A percentile compares a stretch with the other conserved stretches of the same genome.
These are phyloP conservation scores for Frankliniella fusca DNA, from an alignment of 2,888 invertebrate genomes.

Conservation along the genomic window DNA sequence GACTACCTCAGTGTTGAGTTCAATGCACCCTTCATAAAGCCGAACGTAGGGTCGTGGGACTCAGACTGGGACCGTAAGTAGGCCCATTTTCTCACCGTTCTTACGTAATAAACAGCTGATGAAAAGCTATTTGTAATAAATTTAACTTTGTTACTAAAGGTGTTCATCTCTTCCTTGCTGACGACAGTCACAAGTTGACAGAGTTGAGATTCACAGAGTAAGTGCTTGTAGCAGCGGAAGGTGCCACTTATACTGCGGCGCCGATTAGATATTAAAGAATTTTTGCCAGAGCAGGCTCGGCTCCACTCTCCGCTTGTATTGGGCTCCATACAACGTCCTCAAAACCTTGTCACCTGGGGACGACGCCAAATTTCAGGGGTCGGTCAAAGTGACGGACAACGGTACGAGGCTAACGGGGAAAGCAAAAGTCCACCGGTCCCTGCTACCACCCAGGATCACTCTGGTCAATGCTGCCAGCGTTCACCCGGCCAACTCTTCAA, in stretches of 20 bases:
- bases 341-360: neutral
- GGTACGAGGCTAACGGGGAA: neutral
- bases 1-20: neutral
- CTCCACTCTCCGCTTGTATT: neutral
- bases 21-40: neutral
- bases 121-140: too few species aligned
- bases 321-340: neutral
- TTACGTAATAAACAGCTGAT: too few species aligned
- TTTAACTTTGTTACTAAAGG: neutral
- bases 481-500: neutral
- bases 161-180: neutral
- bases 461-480: neutral
- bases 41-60: neutral
- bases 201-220: neutral
- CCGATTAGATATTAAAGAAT: neutral
- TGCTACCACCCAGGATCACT: slow-evolving; percentile 1
- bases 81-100: neutral
- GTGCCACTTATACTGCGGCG: neutral
- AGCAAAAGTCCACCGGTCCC: neutral
- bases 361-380: neutral
- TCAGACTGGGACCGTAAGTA: neutral
- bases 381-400: neutral
- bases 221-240: neutral
- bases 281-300: neutral
- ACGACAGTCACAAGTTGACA: neutral